These are phyloP conservation scores for Bubo bubo DNA, from an alignment of 2,113 vertebrate species.

Conservation along the genomic window DNA sequence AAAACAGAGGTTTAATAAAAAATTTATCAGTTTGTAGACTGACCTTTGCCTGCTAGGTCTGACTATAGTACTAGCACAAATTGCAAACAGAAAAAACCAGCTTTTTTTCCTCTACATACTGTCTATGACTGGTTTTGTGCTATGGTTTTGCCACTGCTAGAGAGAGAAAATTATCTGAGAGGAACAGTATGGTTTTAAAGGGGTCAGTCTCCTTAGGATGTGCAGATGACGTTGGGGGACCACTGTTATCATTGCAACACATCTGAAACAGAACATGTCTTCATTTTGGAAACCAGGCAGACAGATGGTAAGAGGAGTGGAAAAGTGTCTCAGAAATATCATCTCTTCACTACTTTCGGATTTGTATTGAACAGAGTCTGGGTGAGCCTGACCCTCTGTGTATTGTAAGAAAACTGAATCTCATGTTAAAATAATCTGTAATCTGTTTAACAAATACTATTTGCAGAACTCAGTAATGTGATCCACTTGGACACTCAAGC, in stretches of 20 bases:
- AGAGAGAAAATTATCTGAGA: neutral
- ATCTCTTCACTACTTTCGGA: neutral
- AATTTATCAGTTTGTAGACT: neutral
- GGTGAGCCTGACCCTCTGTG: neutral
- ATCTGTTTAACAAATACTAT: neutral
- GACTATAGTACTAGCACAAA: neutral
- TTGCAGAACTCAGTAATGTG: neutral
- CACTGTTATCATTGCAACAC: neutral
- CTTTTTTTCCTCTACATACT: neutral
- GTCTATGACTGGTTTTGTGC: neutral
- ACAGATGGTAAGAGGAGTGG: neutral
- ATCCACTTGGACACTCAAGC: neutral
- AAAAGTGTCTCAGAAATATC: neutral
- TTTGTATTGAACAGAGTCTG: neutral
- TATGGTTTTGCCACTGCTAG: neutral
- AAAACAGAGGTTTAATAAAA: neutral
- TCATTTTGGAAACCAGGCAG: neutral
- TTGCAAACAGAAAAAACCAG: neutral
- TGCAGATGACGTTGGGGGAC: neutral
- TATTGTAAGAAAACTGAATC: neutral
- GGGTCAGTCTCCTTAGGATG: neutral
- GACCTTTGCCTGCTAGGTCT: neutral
- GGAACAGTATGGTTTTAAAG: neutral
- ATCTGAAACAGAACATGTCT: neutral
- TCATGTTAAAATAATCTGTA: neutral